Evolutionary conservation across 2,113 vertebrate genomes (phyloP).

Genomic region (Epinephelus lanceolatus): DNA sequence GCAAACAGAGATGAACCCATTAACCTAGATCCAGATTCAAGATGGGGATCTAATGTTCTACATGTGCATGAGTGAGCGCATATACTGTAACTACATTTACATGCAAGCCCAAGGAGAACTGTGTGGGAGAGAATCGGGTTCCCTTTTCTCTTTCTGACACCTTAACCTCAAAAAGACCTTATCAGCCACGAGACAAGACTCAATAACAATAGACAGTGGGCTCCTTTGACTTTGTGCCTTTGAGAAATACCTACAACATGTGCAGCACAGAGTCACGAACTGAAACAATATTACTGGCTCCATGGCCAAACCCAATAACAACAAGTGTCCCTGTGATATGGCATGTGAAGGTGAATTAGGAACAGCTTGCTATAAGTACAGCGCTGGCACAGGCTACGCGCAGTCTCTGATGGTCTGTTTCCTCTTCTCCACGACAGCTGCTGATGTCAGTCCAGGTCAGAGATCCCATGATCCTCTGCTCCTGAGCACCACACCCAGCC

Average conservation of each 20-base stretch:
- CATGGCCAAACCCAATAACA: slow-evolving; percentile 4
- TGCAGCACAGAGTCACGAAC: background rate
- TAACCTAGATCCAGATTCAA: slow-evolving; percentile 11
- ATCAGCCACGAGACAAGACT: slow-evolving; percentile 30
- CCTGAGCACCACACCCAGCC: slow-evolving; percentile 75
- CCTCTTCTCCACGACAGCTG: slow-evolving; percentile 73
- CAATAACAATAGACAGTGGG: slow-evolving; percentile 32
- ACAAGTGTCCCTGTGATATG: slow-evolving; percentile 31
- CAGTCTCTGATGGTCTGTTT: slow-evolving; percentile 53
- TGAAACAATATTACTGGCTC: slow-evolving; percentile 6
- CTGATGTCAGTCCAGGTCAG: slow-evolving; percentile 78
- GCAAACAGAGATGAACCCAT: slow-evolving; percentile 47
- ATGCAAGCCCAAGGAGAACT: background rate
- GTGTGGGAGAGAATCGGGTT: slow-evolving; percentile 13
- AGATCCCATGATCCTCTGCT: slow-evolving; percentile 78
- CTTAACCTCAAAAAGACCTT: slow-evolving; percentile 49
- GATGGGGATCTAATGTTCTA: slow-evolving; percentile 2
- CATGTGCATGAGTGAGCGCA: background rate
- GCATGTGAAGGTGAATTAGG: slow-evolving; percentile 66
- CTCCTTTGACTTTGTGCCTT: slow-evolving; percentile 24
- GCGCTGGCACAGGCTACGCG: slow-evolving; percentile 34
- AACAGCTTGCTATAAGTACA: slow-evolving; percentile 56
- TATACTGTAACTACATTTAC: background rate
- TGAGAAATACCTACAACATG: slow-evolving; percentile 26
- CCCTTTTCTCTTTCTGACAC: slow-evolving; percentile 26